These are phyloP conservation scores for Cydia splendana DNA, from an alignment of 1,140 invertebrate species.

Conservation along the genomic window DNA sequence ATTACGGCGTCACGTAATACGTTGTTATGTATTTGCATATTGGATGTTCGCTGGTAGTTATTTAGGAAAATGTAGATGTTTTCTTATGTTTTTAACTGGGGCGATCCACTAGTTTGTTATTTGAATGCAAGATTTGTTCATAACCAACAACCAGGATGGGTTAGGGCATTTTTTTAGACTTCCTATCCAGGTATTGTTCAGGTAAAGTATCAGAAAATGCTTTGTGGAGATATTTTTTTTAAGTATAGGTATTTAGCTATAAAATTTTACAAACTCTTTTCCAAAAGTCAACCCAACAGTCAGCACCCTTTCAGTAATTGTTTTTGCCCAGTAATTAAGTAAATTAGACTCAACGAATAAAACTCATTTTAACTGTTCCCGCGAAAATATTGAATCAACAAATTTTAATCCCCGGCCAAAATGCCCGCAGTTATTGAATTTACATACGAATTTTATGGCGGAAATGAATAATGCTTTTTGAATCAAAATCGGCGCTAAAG, in stretches of 20 bases:
- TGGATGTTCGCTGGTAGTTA: neutral
- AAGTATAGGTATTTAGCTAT: too few relatives aligned
- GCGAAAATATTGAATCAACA: neutral
- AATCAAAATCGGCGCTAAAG: neutral
- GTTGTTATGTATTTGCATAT: constrained; percentile 4
- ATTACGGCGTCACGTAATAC: neutral
- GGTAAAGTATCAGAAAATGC: too few relatives aligned
- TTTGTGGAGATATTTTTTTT: too few relatives aligned
- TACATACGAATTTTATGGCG: neutral
- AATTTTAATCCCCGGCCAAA: neutral
- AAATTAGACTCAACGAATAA: neutral
- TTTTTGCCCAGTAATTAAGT: neutral
- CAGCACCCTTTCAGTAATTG: too few relatives aligned
- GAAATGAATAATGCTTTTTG: neutral
- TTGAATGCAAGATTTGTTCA: too few relatives aligned
- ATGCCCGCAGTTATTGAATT: constrained; percentile 6
- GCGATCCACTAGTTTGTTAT: too few relatives aligned
- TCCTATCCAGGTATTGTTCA: too few relatives aligned
- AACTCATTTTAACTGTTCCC: neutral
- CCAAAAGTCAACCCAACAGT: neutral
- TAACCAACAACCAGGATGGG: too few relatives aligned
- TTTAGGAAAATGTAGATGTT: too few relatives aligned
- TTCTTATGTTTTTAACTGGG: too few relatives aligned
- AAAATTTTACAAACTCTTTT: neutral
- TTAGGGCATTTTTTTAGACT: too few relatives aligned